phyloP scores from a whole-genome alignment of 2,888 invertebrate genomes.

The Perdita meconis region DNA sequence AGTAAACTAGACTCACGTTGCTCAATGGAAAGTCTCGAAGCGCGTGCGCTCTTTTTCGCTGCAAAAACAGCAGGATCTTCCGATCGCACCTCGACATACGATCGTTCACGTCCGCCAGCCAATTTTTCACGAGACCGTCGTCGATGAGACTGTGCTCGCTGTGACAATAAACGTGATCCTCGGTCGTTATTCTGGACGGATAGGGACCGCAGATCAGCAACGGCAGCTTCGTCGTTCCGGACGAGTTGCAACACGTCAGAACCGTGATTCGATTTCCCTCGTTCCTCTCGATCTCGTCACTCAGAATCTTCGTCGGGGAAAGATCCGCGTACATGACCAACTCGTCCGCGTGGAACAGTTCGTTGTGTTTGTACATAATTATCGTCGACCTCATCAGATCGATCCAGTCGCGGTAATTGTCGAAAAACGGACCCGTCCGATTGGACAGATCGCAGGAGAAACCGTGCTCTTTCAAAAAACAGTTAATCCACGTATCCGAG shows the following conservation, averaged over 20 bases:
- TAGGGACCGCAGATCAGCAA: constrained; percentile 74
- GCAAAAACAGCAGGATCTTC: constrained; percentile 72
- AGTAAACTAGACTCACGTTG: constrained; percentile 72
- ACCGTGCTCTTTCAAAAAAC: constrained; percentile 73
- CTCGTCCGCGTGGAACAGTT: constrained; percentile 77
- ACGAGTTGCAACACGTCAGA: constrained; percentile 74
- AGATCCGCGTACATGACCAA: constrained; percentile 74
- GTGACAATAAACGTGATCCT: constrained; percentile 63
- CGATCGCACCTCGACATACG: constrained; percentile 65
- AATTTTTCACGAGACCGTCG: constrained; percentile 69
- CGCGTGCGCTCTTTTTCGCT: constrained; percentile 64
- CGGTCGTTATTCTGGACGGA: constrained; percentile 4
- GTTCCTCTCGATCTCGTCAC: background rate
- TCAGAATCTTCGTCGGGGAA: constrained; percentile 37
- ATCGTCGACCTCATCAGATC: constrained; percentile 71
- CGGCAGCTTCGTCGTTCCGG: constrained; percentile 75
- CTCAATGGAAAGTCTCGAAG: constrained; percentile 62
- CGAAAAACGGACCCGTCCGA: constrained; percentile 70
- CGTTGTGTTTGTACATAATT: constrained; percentile 70
- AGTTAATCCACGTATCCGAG: constrained; percentile 73
- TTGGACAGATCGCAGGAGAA: constrained; percentile 66
- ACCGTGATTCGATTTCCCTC: constrained; percentile 58
- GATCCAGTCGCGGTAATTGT: constrained; percentile 74
- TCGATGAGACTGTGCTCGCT: constrained; percentile 66
- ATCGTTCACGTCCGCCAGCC: constrained; percentile 71